phyloP scores from a whole-genome alignment of 2,888 invertebrate genomes.

The Hirtodrosophila confusa region DNA sequence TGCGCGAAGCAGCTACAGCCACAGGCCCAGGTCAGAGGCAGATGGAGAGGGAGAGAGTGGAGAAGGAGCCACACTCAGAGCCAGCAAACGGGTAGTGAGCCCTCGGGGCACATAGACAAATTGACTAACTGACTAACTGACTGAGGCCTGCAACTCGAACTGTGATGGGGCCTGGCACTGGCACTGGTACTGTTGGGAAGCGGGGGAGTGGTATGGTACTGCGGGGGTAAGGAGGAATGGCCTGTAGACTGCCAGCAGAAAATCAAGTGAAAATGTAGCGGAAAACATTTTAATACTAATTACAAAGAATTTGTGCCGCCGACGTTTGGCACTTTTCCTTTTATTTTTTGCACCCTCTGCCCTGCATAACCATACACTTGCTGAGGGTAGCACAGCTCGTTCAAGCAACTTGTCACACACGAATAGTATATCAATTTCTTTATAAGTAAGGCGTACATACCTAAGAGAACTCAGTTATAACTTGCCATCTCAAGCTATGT shows the following conservation, averaged over 20 bases:
- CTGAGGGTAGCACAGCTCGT: slow-evolving; percentile 9
- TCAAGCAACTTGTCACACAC: slow-evolving; percentile 1
- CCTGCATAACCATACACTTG: slow-evolving; percentile 20
- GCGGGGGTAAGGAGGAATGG: slow-evolving; percentile 4
- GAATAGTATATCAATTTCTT: too few relatives aligned
- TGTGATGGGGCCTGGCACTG: slow-evolving; percentile 22
- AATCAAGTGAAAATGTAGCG: slow-evolving; percentile 79
- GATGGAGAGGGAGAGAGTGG: slow-evolving; percentile 1
- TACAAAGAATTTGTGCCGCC: slow-evolving; percentile 80
- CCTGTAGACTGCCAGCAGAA: slow-evolving; percentile 44
- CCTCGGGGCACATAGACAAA: slow-evolving; percentile 73
- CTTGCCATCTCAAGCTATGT: too few relatives aligned
- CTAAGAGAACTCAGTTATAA: too few relatives aligned
- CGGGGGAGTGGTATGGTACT: slow-evolving; percentile 4
- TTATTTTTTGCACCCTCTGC: slow-evolving; percentile 25
- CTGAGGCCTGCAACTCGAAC: slow-evolving; percentile 36
- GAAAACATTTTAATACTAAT: slow-evolving; percentile 80
- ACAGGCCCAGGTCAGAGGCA: slow-evolving; percentile 25
- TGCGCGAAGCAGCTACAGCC: slow-evolving; percentile 61
- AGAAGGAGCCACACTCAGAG: slow-evolving; percentile 11
- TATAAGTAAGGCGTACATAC: too few relatives aligned
- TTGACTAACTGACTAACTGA: slow-evolving; percentile 71
- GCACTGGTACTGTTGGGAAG: background rate
- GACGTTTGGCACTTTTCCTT: slow-evolving; percentile 65
- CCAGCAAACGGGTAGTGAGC: slow-evolving; percentile 41